Conservation (phyloP, 2,113 vertebrate genomes). For the Setophaga coronata region DNA sequence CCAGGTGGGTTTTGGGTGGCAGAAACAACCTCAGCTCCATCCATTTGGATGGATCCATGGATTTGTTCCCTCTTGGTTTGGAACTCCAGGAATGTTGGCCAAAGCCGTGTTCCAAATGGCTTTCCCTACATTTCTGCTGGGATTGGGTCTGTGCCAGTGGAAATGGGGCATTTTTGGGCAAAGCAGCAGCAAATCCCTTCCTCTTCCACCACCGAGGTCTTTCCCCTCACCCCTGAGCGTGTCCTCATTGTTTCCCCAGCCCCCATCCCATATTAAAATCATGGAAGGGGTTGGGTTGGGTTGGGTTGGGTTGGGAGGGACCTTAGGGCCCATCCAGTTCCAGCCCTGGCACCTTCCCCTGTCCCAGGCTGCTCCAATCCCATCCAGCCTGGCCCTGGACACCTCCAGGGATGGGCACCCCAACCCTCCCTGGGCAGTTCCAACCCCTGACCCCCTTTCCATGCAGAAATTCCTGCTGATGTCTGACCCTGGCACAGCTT, state of each 20-base stretch:
- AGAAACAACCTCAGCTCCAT: background rate
- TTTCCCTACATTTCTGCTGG: background rate
- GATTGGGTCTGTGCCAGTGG: background rate
- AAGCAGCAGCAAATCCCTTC: background rate
- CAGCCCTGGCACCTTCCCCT: background rate
- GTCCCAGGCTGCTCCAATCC: background rate
- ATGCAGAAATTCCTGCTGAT: background rate
- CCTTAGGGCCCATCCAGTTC: background rate
- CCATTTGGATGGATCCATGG: rapidly evolving
- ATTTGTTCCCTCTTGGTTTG: background rate
- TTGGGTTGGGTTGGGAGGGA: background rate
- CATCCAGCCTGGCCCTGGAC: background rate
- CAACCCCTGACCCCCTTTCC: background rate
- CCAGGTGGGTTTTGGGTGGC: background rate
- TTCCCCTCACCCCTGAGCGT: background rate
- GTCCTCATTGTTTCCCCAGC: background rate
- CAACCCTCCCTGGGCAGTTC: background rate
- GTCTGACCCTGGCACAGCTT: background rate
- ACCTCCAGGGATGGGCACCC: background rate
- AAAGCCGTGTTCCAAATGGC: rapidly evolving
- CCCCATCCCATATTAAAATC: no score
- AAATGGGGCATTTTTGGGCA: background rate
- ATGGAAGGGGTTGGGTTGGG: background rate
- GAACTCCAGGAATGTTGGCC: background rate
- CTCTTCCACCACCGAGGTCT: background rate